phyloP scores from a whole-genome alignment of 1,140 invertebrate species.

The Trypoxylus dichotomus region DNA sequence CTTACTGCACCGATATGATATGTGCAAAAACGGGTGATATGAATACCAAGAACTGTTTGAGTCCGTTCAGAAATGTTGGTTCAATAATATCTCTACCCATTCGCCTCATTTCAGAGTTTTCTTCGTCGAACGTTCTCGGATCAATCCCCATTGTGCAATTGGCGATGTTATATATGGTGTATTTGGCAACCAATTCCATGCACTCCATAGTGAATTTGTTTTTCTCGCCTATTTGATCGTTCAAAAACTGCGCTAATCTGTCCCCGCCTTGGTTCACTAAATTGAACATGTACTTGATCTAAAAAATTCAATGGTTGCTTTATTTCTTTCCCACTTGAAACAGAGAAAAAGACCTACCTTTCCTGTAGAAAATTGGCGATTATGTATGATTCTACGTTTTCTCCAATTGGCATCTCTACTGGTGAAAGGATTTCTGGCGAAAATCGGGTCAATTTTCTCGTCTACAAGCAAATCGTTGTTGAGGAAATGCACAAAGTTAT shows the following conservation, averaged over 20 bases:
- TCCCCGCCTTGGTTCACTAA: background rate
- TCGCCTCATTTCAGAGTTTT: constrained; percentile 1
- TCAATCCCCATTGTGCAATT: constrained; percentile 4
- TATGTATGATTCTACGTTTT: constrained; percentile 21
- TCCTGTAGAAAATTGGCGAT: background rate
- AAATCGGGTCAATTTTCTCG: constrained; percentile 46
- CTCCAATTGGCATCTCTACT: constrained; percentile 49
- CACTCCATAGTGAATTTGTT: background rate
- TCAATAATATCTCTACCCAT: constrained; percentile 7
- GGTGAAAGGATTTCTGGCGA: constrained; percentile 48
- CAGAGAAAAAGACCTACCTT: background rate
- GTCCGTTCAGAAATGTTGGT: background rate
- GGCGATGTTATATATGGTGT: constrained; percentile 3
- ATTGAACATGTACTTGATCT: constrained; percentile 14
- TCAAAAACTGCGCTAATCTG: background rate
- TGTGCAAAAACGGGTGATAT: background rate
- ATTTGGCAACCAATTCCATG: constrained; percentile 4
- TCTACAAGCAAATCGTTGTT: constrained; percentile 51
- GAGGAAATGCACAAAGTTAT: constrained; percentile 54
- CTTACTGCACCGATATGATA: background rate
- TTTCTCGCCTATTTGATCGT: constrained; percentile 1
- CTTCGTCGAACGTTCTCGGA: constrained; percentile 1
- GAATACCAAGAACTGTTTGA: constrained; percentile 7
- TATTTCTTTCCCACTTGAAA: too few relatives aligned
- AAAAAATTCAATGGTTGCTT: background rate